phyloP scores from a whole-genome alignment of 2,888 invertebrate genomes.

The Idaea straminata region DNA sequence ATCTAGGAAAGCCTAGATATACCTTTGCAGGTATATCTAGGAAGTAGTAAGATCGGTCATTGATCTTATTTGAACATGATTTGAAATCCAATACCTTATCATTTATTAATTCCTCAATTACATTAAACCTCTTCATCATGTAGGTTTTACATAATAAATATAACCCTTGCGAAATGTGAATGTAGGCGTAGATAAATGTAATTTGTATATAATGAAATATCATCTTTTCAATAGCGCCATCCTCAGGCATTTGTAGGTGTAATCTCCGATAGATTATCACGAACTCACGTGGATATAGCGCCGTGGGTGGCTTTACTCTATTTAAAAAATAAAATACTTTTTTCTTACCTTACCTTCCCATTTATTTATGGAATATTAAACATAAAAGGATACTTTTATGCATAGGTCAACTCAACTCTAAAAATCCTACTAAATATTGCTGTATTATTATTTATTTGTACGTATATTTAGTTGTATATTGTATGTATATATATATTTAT shows the following conservation, averaged over 20 bases:
- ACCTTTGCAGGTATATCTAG: no score
- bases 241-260: conserved; percentile 32
- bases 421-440: no score
- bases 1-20: no score
- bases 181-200: conserved; percentile 32
- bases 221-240: conserved; percentile 33
- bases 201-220: conserved; percentile 35
- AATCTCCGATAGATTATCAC: conserved; percentile 37
- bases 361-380: background rate
- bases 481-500: no score
- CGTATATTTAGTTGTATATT: no score
- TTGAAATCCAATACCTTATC: no score
- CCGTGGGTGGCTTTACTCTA: conserved; percentile 31
- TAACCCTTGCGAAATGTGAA: conserved; percentile 13
- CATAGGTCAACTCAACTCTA: no score
- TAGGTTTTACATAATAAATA: conserved; percentile 1
- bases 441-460: no score
- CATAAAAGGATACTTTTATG: background rate
- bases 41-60: no score
- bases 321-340: background rate
- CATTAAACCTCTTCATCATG: background rate
- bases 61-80: no score
- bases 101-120: background rate
- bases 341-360: background rate
- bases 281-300: conserved; percentile 28